Base-by-base conservation (phyloP, 2,888 invertebrate genomes). In the Steinernema hermaphroditum region DNA sequence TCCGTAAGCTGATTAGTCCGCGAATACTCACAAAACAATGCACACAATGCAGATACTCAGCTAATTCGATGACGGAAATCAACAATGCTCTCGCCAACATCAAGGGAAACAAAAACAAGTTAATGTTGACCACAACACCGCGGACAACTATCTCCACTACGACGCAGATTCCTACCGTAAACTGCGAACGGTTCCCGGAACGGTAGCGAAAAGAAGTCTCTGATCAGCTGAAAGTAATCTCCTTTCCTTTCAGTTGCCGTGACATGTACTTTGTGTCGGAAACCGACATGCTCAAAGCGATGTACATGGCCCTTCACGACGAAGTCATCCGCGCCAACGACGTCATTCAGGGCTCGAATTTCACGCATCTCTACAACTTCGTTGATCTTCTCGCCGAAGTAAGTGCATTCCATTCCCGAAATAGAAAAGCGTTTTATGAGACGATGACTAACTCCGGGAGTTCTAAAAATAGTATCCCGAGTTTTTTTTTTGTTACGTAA, bases 281-380 rank as follows among this genome's bases (percentile, higher is more conserved):
- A 68, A 84, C 85, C 24, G 86, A 86, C 73, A 82, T 86, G 83
- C 79, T 86, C 49, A 83, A 84, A 71, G 83, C 86, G 19, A 81
- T 85, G 82, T 71, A 78, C 19, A 77, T 77, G 78, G 86, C 86
- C 27, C 77, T 86, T 14, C 77, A 81, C 71, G 84, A 84, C 68
- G 85, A 86, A 74, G 84, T 86, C 22, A 77, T 78, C 24, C 71
- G 78, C 24, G 46, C 73, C 34, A 75, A 73, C 43, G 73, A 74
- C 19, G 72, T 72, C 49, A 75, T 85, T 57, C 76, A 78, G 37
- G 85, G 84, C 16, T 79, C 80, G 41, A 82, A 83, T 75, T 85
- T 85, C 75, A 83, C 83, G 19, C 78, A 79, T 70, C 78, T 86
- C 19, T 77, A 82, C 75, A 81, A 82, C 73, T 85, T 85, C 71